Percentiles rank a stretch among this genome's conserved stretches.
phyloP scores from a whole-genome alignment of 2,888 invertebrate genomes.

The Melieria picta region DNA sequence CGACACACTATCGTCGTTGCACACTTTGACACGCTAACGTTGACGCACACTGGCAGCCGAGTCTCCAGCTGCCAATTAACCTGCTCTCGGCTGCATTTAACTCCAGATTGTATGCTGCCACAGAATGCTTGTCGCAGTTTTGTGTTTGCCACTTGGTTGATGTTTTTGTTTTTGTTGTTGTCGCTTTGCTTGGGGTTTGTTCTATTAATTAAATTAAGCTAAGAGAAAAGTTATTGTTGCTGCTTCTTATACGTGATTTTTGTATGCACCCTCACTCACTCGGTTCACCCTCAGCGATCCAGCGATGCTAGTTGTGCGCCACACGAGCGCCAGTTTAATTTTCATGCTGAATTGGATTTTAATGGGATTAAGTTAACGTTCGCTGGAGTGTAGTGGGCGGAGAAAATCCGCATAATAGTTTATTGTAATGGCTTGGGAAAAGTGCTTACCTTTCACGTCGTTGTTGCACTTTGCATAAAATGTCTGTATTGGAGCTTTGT shows the following conservation, averaged over 20 bases:
- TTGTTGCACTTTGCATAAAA: too few species aligned
- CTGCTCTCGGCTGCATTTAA: too few species aligned
- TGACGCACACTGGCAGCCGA: not conserved
- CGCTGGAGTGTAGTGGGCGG: too few species aligned
- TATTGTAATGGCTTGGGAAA: too few species aligned
- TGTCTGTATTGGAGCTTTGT: too few species aligned
- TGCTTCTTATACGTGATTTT: too few species aligned
- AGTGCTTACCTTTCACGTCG: too few species aligned
- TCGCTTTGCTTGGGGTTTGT: not conserved
- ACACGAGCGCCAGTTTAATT: slow-evolving; percentile 23
- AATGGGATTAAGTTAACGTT: slow-evolving; percentile 21
- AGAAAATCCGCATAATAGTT: too few species aligned
- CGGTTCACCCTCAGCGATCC: not conserved
- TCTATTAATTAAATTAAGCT: slow-evolving; percentile 10
- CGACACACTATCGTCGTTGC: too few species aligned
- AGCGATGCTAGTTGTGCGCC: not conserved
- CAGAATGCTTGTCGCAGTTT: not conserved
- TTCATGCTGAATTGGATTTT: slow-evolving; percentile 31
- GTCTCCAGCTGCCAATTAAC: too few species aligned
- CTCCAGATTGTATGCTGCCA: not conserved
- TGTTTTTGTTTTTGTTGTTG: not conserved
- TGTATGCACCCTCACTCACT: too few species aligned
- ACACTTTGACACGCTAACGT: not conserved
- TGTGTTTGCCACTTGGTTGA: not conserved
- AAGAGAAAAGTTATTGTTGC: not conserved